These are phyloP conservation scores for Sitobion miscanthi DNA, from an alignment of 1,140 invertebrate species.

Conservation along the genomic window DNA sequence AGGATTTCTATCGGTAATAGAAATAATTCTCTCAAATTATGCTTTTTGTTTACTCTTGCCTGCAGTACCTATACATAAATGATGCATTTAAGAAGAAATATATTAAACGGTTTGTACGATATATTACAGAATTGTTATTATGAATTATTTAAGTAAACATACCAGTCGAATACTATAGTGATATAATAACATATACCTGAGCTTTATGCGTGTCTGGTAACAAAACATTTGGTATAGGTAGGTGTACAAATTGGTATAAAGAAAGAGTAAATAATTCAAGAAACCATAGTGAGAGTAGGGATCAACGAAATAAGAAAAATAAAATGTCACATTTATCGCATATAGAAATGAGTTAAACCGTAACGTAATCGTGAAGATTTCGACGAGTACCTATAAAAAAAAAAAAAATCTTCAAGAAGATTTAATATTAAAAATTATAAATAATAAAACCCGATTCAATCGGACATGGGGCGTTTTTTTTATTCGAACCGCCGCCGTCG, in stretches of 20 bases:
- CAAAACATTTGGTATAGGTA: not conserved
- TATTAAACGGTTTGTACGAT: not conserved
- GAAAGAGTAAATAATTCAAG: not conserved
- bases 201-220: not conserved
- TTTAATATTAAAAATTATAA: slow-evolving; percentile 10
- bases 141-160: not conserved
- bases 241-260: not conserved
- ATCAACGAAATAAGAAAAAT: not conserved
- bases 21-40: not conserved
- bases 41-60: not conserved
- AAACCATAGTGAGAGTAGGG: not conserved
- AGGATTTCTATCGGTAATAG: too few relatives aligned
- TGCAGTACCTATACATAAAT: too few relatives aligned
- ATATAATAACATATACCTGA: not conserved
- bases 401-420: not conserved
- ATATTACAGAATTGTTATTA: not conserved
- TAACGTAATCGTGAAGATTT: not conserved
- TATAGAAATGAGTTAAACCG: not conserved
- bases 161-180: too few relatives aligned
- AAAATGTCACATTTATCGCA: not conserved
- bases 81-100: too few relatives aligned
- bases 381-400: not conserved
- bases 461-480: not conserved
- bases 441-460: not conserved
- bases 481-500: not conserved